A percentile compares a stretch with the other conserved stretches of the same genome.
phyloP scores from a whole-genome alignment of 1,140 invertebrate species.

The Calliopsis andreniformis region DNA sequence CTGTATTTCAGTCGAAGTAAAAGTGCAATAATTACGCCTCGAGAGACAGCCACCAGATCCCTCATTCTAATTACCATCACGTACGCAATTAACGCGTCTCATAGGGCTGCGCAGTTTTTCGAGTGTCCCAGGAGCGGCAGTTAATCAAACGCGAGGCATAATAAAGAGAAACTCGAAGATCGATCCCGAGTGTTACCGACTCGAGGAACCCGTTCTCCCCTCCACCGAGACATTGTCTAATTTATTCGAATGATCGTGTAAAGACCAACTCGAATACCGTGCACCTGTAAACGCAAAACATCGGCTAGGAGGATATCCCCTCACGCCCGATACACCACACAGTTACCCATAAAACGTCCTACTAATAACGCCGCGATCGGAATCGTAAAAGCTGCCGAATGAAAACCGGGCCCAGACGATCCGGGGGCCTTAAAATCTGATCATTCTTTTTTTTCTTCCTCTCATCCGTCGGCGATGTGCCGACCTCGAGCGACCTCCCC shows the following conservation, averaged over 20 bases:
- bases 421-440: slow-evolving; percentile 33
- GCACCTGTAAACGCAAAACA: slow-evolving; percentile 62
- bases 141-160: slow-evolving; percentile 43
- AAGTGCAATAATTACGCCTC: too few relatives aligned
- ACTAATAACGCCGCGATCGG: slow-evolving; percentile 79
- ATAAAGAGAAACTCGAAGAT: slow-evolving; percentile 59
- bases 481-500: slow-evolving; percentile 50
- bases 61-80: slow-evolving; percentile 19
- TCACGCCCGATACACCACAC: slow-evolving; percentile 38
- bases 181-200: slow-evolving; percentile 48
- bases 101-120: neutral
- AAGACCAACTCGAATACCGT: slow-evolving; percentile 52
- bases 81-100: slow-evolving; percentile 14
- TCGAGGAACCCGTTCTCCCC: slow-evolving; percentile 47
- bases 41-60: too few relatives aligned
- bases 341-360: slow-evolving; percentile 71
- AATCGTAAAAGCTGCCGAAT: slow-evolving; percentile 78
- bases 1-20: too few relatives aligned
- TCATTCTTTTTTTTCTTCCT: slow-evolving; percentile 8
- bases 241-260: slow-evolving; percentile 66
- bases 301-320: slow-evolving; percentile 29
- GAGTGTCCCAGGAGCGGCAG: neutral
- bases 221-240: slow-evolving; percentile 42
- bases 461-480: slow-evolving; percentile 8
- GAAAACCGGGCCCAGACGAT: slow-evolving; percentile 56